These are phyloP conservation scores for Oreortyx pictus DNA, from an alignment of 2,797 vertebrate species.

Conservation along the genomic window DNA sequence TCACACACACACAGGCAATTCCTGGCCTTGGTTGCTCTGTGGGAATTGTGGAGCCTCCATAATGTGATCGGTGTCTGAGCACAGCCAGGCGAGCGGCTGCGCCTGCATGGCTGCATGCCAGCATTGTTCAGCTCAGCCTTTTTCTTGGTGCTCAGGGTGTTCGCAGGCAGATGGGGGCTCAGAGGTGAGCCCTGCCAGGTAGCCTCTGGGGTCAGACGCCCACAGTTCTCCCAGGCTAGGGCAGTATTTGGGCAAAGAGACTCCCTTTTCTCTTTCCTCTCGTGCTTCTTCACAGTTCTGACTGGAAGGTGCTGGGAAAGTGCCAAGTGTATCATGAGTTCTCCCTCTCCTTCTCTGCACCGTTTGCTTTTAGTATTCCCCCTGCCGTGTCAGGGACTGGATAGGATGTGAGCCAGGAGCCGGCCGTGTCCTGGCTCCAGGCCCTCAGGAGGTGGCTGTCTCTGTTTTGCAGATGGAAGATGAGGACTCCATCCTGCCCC, in stretches of 20 bases:
- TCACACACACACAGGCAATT: neutral
- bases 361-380: neutral
- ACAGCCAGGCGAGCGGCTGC: neutral
- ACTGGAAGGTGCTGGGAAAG: neutral
- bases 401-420: neutral
- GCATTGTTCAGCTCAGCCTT: neutral
- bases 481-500: slow-evolving; percentile 96
- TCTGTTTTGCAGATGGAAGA: slow-evolving; percentile 90
- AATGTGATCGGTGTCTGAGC: fast-evolving
- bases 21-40: neutral
- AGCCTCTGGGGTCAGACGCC: fast-evolving
- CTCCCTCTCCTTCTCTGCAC: neutral
- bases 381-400: neutral
- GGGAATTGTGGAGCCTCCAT: neutral
- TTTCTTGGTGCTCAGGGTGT: fast-evolving
- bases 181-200: fast-evolving
- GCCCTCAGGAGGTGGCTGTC: neutral
- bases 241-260: neutral
- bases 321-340: neutral
- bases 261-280: neutral
- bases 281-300: neutral
- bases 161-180: fast-evolving
- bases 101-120: neutral
- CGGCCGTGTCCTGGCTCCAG: fast-evolving
- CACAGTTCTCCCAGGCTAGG: neutral